Evolutionary conservation across 2,797 vertebrate genomes (phyloP).

Genomic region (Sciurus vulgaris): DNA sequence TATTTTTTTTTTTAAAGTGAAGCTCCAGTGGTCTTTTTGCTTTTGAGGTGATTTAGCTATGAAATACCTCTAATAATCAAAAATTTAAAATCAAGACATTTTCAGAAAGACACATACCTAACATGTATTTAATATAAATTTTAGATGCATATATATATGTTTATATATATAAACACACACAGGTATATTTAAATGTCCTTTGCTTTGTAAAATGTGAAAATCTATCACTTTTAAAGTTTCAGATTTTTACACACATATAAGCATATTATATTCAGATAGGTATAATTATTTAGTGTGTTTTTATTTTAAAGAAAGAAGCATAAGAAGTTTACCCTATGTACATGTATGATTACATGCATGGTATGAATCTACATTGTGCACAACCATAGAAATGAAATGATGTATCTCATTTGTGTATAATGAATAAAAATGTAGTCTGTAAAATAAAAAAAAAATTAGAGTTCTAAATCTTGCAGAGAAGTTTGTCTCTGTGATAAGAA

Average conservation of each 20-base stretch:
- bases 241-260: not conserved
- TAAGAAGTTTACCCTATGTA: not conserved
- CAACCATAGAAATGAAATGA: too few species aligned
- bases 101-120: not conserved
- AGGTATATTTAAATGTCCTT: not conserved
- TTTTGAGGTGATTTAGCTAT: not conserved
- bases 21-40: not conserved
- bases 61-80: constrained; percentile 17
- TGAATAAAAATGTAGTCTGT: too few species aligned
- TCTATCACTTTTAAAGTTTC: not conserved
- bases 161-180: too few species aligned
- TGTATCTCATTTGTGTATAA: too few species aligned
- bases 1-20: not conserved
- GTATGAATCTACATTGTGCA: too few species aligned
- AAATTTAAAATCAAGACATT: not conserved
- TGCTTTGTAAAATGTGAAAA: not conserved
- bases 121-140: not conserved
- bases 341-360: too few species aligned
- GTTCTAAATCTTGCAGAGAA: constrained; percentile 65
- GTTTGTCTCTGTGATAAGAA: constrained; percentile 36
- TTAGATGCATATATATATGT: too few species aligned
- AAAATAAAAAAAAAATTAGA: too few species aligned
- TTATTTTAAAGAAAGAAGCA: not conserved
- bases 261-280: not conserved
- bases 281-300: not conserved